Base-by-base conservation (phyloP, 1,140 invertebrate genomes). In the Bemisia tabaci region DNA sequence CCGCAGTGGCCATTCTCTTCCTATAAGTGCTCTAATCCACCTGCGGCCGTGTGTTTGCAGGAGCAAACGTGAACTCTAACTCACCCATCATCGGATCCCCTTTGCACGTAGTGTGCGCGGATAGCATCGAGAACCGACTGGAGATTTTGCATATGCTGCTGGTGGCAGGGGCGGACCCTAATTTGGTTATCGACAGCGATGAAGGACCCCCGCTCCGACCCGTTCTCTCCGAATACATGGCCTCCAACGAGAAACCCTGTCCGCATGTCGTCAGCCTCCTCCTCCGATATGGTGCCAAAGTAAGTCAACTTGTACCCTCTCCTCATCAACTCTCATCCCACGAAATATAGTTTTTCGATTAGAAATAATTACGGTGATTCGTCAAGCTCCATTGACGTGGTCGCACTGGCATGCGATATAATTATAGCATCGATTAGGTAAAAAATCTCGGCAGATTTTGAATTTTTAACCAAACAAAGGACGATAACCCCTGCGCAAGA, bases 41-140 rank as follows among this genome's bases (percentile, higher is more conserved):
- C n/a, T n/a, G n/a, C n/a, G n/a, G n/a, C 33, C 17, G 33, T n/a
- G 9, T 48, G 17, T 39, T 39, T 63, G 72, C 75, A 87, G 89
- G 88, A 67, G 89, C 91, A 0, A 80, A 91, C 71, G 87, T 91
- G 1, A 93, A 93, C 71, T 85, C 87, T 9, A 86, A 85, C 12
- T 91, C 89, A 17, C 88, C 89, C 1, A 87, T 92, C 65, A 90
- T 92, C 69, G 90, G 91, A 9, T 88, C 89, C 0, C 86, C 92
- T 0, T 80, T 95, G 9, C 91, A 94, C 76, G 88, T 94, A 5
- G 91, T 90, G 0, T 91, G 90, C 74, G 88, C 90, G 0, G 90
- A 93, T 72, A 88, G 87, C 67, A 87, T 93, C 63, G 17, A 48
- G 1, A 88, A 91, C 70, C 82, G 86, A 64, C 69, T 76, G 59